Base-by-base conservation (phyloP, 2,797 vertebrate genomes). In the Pygocentrus nattereri region DNA sequence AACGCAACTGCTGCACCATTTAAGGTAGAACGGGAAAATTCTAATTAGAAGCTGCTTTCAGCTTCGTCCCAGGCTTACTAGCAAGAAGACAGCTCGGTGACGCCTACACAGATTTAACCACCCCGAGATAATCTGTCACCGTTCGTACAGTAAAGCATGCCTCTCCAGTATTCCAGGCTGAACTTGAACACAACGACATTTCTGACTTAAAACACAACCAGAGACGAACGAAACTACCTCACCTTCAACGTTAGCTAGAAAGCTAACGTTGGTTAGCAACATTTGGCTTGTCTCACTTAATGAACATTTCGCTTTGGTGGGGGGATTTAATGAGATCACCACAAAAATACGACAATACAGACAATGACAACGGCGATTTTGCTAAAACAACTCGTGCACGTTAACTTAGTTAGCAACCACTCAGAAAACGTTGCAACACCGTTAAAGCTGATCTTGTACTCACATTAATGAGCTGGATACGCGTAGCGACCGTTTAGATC, bases 101-200 rank as follows among this genome's bases (percentile, higher is more conserved):
- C 69, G 69, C 69, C 69, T 71, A 38, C 69, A 71, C 25, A 50
- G 50, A 34, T 54, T 68, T 31, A 52, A 54, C n/a, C 27, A 50
- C 4, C 41, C 38, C 1, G 47, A 72, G 44, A 72, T 31, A 72
- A 69, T 47, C 69, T 19, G 25, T 52, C 69, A 56, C 19, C 30
- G 49, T 23, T 52, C 49, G 25, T 25, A 11, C 11, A 44, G 65
- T 68, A 21, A 68, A 23, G 38, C n/a, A 44, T 2, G 68, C 16
- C 13, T 15, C 4, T 23, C 7, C 0, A 49, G 41, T 10, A 44
- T 8, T 10, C 12, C 41, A 1, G 11, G 11, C 8, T 19, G 49
- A 49, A 47, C n/a, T 27, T 25, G 1, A 10, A 4, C 30, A 65
- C 7, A 1, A 6, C 18, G 31, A 27, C 25, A 30, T 38, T 65